Percentiles rank a stretch among this genome's conserved stretches.
Conservation (phyloP, 2,113 vertebrate genomes). For the Conger conger region DNA sequence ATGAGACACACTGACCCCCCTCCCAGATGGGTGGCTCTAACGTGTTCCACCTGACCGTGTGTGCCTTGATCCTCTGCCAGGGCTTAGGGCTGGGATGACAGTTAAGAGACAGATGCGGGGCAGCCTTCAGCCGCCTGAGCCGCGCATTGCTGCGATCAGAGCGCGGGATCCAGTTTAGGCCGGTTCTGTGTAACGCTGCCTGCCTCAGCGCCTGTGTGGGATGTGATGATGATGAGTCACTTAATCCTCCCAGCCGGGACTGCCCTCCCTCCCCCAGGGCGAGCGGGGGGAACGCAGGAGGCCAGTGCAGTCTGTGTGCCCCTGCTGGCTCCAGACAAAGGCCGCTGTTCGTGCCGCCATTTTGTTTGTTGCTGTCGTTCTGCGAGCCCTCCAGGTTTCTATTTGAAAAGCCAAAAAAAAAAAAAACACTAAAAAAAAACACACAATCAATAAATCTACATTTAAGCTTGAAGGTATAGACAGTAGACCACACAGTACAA, state of each 20-base stretch:
- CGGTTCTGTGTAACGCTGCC: constrained; percentile 53
- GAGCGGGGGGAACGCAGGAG: not conserved
- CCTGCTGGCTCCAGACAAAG: not conserved
- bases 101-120: not conserved
- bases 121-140: not conserved
- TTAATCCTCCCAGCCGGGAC: constrained; percentile 51
- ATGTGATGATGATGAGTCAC: constrained; percentile 52
- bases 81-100: constrained; percentile 4
- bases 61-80: constrained; percentile 15
- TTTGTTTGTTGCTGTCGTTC: no score
- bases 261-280: not conserved
- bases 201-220: constrained; percentile 35
- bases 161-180: constrained; percentile 47
- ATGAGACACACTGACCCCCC: constrained; percentile 5
- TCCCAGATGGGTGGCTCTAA: not conserved
- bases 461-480: not conserved
- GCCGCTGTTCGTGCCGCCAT: not conserved
- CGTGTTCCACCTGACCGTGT: constrained; percentile 11
- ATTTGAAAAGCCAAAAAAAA: no score
- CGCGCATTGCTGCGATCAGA: not conserved
- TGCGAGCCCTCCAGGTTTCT: no score
- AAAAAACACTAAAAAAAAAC: no score
- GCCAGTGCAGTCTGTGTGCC: not conserved
- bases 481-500: not conserved
- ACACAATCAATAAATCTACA: not conserved